Evolutionary conservation across 1,140 invertebrate genomes (phyloP).

Genomic region (Cherax destructor): DNA sequence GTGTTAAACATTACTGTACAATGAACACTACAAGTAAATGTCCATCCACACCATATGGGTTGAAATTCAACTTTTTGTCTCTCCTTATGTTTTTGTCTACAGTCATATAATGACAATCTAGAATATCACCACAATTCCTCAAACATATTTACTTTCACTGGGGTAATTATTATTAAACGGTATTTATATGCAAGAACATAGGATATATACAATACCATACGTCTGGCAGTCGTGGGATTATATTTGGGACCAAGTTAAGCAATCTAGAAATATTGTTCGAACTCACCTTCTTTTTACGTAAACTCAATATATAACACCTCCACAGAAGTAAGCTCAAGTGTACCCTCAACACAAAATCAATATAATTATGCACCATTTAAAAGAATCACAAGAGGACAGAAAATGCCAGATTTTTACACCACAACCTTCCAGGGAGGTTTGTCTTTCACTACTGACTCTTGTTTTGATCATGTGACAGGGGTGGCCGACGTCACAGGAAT

Average conservation of each 20-base stretch:
- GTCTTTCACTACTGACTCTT: constrained; percentile 66
- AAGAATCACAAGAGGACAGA: neutral
- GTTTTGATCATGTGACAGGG: constrained; percentile 64
- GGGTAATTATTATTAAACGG: too few relatives aligned
- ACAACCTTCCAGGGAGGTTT: constrained; percentile 5
- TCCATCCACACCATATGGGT: too few relatives aligned
- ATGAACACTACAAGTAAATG: neutral
- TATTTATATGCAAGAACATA: neutral
- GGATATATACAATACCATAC: neutral
- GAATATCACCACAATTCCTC: too few relatives aligned
- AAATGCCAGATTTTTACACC: neutral
- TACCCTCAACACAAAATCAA: neutral
- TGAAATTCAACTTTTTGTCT: too few relatives aligned
- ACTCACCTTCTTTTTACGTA: neutral
- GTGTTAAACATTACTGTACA: neutral
- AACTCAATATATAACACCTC: neutral
- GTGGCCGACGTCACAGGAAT: constrained; percentile 37
- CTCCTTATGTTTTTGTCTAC: too few relatives aligned
- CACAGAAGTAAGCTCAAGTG: too few relatives aligned
- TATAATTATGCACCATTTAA: neutral
- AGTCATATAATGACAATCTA: too few relatives aligned
- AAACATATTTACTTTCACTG: too few relatives aligned
- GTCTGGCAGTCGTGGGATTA: neutral
- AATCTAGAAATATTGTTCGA: neutral
- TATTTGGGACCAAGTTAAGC: neutral